A percentile compares a stretch with the other conserved stretches of the same genome.
phyloP scores from a whole-genome alignment of 1,140 invertebrate species.

The Hermatobates lingyangjiaoensis region DNA sequence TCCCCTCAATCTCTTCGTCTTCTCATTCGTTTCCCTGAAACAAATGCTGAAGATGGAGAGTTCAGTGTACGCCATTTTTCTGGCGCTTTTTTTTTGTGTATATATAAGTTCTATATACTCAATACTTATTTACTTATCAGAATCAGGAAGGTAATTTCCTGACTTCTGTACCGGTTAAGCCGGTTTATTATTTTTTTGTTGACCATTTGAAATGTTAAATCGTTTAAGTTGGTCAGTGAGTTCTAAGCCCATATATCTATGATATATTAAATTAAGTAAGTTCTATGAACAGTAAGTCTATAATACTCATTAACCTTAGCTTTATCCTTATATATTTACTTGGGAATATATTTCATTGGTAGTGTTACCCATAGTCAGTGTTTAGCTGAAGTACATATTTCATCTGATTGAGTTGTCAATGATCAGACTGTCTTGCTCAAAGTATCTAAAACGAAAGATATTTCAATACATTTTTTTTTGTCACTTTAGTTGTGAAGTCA shows the following conservation, averaged over 20 bases:
- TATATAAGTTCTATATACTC: constrained; percentile 9
- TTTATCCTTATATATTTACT: too few species aligned
- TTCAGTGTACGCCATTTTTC: constrained; percentile 17
- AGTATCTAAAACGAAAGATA: too few species aligned
- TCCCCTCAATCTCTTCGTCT: not conserved
- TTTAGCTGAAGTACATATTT: too few species aligned
- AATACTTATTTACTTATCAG: constrained; percentile 3
- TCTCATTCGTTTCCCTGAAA: constrained; percentile 1
- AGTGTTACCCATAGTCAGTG: too few species aligned
- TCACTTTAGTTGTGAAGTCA: too few species aligned
- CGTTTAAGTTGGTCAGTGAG: constrained; percentile 30
- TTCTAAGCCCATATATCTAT: constrained; percentile 79
- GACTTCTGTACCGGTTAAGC: not conserved
- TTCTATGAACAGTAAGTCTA: constrained; percentile 95
- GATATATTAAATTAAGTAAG: constrained; percentile 78
- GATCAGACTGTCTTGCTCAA: too few species aligned
- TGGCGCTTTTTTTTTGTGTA: constrained; percentile 12
- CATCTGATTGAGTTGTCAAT: too few species aligned
- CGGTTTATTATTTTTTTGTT: constrained; percentile 9
- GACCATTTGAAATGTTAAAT: not conserved
- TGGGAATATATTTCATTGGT: too few species aligned
- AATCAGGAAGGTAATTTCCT: constrained; percentile 30
- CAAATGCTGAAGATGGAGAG: constrained; percentile 4
- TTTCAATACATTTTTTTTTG: too few species aligned
- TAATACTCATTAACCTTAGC: too few species aligned